phyloP scores from a whole-genome alignment of 2,113 vertebrate genomes.

The Rissa tridactyla region DNA sequence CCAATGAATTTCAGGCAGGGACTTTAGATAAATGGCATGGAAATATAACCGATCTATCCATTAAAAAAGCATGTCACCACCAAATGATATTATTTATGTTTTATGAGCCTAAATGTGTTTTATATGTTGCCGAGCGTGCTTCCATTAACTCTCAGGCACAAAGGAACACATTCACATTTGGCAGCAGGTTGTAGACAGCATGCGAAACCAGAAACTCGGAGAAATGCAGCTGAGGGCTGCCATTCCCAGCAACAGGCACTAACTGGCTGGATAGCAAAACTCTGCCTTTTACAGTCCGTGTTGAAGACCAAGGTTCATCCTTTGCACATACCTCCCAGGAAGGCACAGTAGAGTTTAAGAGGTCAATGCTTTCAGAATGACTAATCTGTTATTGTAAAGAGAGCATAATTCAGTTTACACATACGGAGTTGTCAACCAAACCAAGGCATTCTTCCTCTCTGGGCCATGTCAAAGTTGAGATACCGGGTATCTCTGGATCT shows the following conservation, averaged over 20 bases:
- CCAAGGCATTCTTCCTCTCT: neutral
- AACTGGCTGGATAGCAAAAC: neutral
- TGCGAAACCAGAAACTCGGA: neutral
- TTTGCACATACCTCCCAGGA: neutral
- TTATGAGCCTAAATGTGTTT: conserved; percentile 71
- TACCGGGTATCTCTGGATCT: neutral
- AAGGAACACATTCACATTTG: neutral
- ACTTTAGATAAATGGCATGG: conserved; percentile 52
- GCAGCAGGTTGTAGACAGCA: neutral
- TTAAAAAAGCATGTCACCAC: conserved; percentile 40
- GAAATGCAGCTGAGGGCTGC: neutral
- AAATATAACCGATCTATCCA: conserved; percentile 54
- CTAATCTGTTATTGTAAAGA: neutral
- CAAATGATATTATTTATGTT: conserved; percentile 68
- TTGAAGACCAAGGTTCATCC: neutral
- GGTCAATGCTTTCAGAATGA: neutral
- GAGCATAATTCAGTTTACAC: neutral
- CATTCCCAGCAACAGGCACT: neutral
- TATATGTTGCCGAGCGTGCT: conserved; percentile 37
- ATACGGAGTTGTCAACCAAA: neutral
- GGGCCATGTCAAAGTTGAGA: neutral
- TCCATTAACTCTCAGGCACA: conserved; percentile 55
- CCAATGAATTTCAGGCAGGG: neutral
- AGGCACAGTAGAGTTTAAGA: neutral
- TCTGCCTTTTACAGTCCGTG: neutral